These are phyloP conservation scores for Ectropis crepuscularia DNA, from an alignment of 2,888 invertebrate genomes.

Conservation along the genomic window DNA sequence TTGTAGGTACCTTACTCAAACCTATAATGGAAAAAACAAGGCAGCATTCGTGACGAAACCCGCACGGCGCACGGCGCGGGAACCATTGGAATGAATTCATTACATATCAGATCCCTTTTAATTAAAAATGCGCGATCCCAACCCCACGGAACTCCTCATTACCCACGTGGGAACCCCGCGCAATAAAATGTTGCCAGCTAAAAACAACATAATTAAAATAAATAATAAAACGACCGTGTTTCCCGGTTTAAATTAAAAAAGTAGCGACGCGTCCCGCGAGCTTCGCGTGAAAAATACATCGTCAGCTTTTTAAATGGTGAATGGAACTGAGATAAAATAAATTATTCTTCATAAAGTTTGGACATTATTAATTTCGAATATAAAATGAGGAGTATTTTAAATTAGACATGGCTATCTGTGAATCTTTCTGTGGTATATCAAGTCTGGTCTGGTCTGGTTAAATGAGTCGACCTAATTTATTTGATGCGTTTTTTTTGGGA, in stretches of 20 bases:
- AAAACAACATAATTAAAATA: slow-evolving; percentile 22
- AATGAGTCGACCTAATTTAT: too few species aligned
- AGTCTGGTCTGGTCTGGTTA: too few species aligned
- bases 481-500: too few species aligned
- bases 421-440: too few species aligned
- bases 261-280: slow-evolving; percentile 12
- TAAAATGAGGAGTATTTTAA: too few species aligned
- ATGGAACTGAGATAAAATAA: slow-evolving; percentile 1
- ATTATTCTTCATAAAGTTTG: background rate
- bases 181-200: slow-evolving; percentile 6
- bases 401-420: too few species aligned
- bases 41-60: too few species aligned
- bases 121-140: background rate
- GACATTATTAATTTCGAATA: background rate
- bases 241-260: slow-evolving; percentile 24
- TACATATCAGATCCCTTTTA: background rate
- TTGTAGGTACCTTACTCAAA: too few species aligned
- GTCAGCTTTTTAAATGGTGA: slow-evolving; percentile 6
- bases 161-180: slow-evolving; percentile 6
- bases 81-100: background rate
- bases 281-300: slow-evolving; percentile 9
- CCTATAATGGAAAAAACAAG: too few species aligned
- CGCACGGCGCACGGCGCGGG: background rate
- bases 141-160: background rate
- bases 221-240: slow-evolving; percentile 11